Percentiles rank a stretch among this genome's conserved stretches.
Evolutionary conservation across 2,888 invertebrate genomes (phyloP).

Genomic region (Melieria crassipennis): DNA sequence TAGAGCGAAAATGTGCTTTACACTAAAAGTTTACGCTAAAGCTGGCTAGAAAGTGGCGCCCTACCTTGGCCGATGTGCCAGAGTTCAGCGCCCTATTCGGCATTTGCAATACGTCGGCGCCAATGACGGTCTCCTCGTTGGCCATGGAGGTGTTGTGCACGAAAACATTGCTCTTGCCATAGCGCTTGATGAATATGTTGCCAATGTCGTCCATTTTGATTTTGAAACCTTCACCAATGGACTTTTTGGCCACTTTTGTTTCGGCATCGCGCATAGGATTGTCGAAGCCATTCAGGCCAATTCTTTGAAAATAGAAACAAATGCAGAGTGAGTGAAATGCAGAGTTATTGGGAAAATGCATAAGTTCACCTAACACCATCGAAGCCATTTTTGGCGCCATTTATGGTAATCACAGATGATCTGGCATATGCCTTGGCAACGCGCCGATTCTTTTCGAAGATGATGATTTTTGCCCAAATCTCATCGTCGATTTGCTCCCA

Average conservation of each 20-base stretch:
- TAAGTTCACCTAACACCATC: conserved; percentile 88
- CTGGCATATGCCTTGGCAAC: conserved; percentile 98
- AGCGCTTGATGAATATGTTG: conserved; percentile 75
- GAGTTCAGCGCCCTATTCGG: conserved; percentile 72
- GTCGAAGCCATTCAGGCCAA: conserved; percentile 94
- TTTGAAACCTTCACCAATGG: conserved; percentile 86
- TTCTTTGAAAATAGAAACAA: conserved; percentile 69
- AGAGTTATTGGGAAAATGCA: not conserved
- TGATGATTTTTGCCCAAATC: conserved; percentile 98
- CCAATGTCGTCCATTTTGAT: conserved; percentile 79
- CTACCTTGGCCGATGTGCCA: conserved; percentile 73
- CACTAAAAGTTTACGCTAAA: not conserved
- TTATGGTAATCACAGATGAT: conserved; percentile 93
- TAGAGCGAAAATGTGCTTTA: conserved; percentile 34
- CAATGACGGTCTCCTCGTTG: conserved; percentile 72
- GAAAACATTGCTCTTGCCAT: conserved; percentile 75
- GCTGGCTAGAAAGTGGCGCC: conserved; percentile 4
- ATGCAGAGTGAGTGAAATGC: not conserved
- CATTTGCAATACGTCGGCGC: conserved; percentile 74
- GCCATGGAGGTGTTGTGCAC: conserved; percentile 69
- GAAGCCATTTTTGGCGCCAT: conserved; percentile 94
- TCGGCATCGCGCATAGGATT: conserved; percentile 94
- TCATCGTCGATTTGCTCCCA: conserved; percentile 98
- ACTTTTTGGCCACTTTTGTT: conserved; percentile 90
- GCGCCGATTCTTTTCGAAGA: conserved; percentile 92